Evolutionary conservation across 2,888 invertebrate genomes (phyloP), one percentile per base, ranked within the genome.

Genomic region (Silvanus unidentatus): DNA sequence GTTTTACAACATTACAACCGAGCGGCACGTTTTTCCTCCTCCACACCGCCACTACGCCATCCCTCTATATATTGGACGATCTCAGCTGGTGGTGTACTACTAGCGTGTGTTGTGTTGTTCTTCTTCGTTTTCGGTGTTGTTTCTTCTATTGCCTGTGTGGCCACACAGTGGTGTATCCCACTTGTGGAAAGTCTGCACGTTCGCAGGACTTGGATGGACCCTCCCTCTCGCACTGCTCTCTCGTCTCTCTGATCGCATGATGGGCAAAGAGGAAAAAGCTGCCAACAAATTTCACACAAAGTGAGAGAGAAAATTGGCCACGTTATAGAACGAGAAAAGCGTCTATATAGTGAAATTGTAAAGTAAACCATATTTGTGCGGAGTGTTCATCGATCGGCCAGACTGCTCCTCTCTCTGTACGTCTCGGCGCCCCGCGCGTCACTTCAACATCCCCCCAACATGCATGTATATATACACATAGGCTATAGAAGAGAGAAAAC

Each of bases 301-400:
- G 35, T 34, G 40, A 45, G 37, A 37, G 16, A 40, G 41, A 32
- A 39, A 36, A 43, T 41, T 28, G 39, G 43, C 3, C 5, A 12
- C 32, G 32, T 11, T 32, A 11, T 12, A 8, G 12, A n/a, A n/a
- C n/a, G n/a, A 32, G 32, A n/a, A 32, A 22, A 32, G 32, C n/a
- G n/a, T 12, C 57, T 57, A 54, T 52, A 48, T 52, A 55, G 55
- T 54, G 50, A 52, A 54, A 59, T 58, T 52, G 58, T 55, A 58
- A 59, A 58, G 58, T 60, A 59, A 58, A 60, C 57, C 58, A 57
- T 59, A 60, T 63, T 61, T 62, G 61, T 57, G 58, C 56, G 53
- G 57, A 57, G 59, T 59, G 58, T 54, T 60, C 63, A 61, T 62
- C 62, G 63, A 63, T 63, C 59, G 59, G 59, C 22, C 22, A 22